A percentile compares a stretch with the other conserved stretches of the same genome.
These are phyloP conservation scores for Mormyrops attenuatus DNA, from an alignment of 2,797 vertebrate genomes.

Conservation along the genomic window DNA sequence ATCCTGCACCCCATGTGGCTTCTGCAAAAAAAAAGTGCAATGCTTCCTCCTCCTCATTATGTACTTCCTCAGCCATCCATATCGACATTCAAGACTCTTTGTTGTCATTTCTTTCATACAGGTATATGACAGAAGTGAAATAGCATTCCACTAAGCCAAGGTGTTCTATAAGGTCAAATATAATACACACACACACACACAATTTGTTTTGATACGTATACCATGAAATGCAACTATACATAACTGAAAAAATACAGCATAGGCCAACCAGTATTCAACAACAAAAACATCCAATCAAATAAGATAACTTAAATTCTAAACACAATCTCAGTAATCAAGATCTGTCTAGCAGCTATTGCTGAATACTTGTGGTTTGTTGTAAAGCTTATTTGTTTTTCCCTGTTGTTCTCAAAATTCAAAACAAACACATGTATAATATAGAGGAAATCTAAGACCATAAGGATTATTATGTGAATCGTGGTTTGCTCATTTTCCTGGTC, in stretches of 20 bases:
- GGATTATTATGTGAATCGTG: background rate
- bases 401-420: background rate
- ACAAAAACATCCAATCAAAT: background rate
- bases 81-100: background rate
- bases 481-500: background rate
- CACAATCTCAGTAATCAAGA: background rate
- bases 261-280: background rate
- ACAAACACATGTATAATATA: background rate
- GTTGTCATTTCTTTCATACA: background rate
- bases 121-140: background rate
- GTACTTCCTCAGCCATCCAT: background rate
- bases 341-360: background rate
- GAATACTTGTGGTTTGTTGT: background rate
- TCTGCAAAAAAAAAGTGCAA: background rate
- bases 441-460: background rate
- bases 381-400: background rate
- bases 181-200: background rate
- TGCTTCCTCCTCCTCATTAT: background rate
- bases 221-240: background rate
- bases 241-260: background rate
- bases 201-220: background rate
- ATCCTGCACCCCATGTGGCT: slow-evolving; percentile 5
- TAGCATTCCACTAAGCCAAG: background rate
- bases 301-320: background rate
- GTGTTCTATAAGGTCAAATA: background rate